These are phyloP conservation scores for Callinectes sapidus DNA, from an alignment of 2,888 invertebrate species.

Conservation along the genomic window DNA sequence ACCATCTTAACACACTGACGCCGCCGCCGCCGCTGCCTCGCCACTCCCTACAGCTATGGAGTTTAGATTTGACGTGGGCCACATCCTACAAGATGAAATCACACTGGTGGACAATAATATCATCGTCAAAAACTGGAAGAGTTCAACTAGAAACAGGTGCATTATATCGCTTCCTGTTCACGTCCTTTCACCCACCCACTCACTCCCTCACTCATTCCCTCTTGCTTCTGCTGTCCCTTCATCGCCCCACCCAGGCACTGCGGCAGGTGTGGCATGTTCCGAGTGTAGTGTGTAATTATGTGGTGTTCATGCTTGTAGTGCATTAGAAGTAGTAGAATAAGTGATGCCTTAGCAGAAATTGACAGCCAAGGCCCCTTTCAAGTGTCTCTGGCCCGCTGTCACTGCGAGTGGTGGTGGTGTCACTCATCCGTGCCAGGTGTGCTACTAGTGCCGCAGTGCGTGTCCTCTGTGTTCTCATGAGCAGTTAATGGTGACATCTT, in stretches of 20 bases:
- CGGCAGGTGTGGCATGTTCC: not conserved
- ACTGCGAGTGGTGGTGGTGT: not conserved
- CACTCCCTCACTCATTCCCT: not conserved
- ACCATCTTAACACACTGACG: not conserved
- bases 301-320: not conserved
- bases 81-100: conserved; percentile 59
- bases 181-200: not conserved
- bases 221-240: too few relatives aligned
- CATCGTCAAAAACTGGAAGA: conserved; percentile 64
- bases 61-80: conserved; percentile 68
- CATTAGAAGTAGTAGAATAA: not conserved
- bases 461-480: not conserved
- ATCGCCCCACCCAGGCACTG: too few relatives aligned
- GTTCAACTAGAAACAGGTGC: conserved; percentile 67
- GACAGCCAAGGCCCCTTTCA: not conserved
- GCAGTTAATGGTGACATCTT: not conserved
- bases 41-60: conserved; percentile 55
- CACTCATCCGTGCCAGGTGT: not conserved
- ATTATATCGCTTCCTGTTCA: conserved; percentile 34
- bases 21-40: not conserved
- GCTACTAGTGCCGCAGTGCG: not conserved
- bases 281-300: conserved; percentile 14
- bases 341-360: not conserved
- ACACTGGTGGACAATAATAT: conserved; percentile 63
- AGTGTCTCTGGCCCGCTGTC: not conserved